A percentile compares a stretch with the other conserved stretches of the same genome.
Evolutionary conservation across 2,113 vertebrate species (phyloP).

Genomic region (Spermophilus dauricus): DNA sequence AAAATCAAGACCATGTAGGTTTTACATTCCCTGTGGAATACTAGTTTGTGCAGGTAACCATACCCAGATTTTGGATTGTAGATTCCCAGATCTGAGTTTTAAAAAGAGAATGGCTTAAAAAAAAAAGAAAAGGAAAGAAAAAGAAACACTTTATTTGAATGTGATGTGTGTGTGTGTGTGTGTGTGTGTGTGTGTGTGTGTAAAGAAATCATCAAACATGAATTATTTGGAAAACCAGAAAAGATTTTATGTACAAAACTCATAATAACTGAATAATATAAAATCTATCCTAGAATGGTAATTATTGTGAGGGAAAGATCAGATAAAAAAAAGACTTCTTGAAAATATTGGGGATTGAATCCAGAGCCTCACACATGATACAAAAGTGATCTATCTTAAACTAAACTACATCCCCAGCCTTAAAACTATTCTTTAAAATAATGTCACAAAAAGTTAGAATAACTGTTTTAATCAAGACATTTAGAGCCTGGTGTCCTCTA

Average conservation of each 20-base stretch:
- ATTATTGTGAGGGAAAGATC: not conserved
- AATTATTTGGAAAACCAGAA: not conserved
- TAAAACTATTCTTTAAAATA: not conserved
- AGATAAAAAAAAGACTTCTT: not conserved
- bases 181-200: not conserved
- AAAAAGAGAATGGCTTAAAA: not conserved
- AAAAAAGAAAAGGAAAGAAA: no score
- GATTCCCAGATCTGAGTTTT: not conserved
- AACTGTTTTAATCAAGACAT: not conserved
- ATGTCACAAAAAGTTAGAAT: not conserved
- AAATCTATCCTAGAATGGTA: not conserved
- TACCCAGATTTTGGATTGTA: conserved; percentile 1
- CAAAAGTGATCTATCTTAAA: not conserved
- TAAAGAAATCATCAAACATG: not conserved
- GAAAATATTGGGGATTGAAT: not conserved
- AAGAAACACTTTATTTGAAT: no score
- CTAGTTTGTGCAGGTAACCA: conserved; percentile 16
- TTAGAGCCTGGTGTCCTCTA: not conserved
- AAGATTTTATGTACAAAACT: not conserved
- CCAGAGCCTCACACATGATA: not conserved
- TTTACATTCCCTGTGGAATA: not conserved
- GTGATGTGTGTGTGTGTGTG: no score
- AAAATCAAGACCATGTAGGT: not conserved
- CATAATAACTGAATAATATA: not conserved
- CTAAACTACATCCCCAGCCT: not conserved